These are phyloP conservation scores for Argyresthia albistria DNA, from an alignment of 2,888 invertebrate genomes.

Conservation along the genomic window DNA sequence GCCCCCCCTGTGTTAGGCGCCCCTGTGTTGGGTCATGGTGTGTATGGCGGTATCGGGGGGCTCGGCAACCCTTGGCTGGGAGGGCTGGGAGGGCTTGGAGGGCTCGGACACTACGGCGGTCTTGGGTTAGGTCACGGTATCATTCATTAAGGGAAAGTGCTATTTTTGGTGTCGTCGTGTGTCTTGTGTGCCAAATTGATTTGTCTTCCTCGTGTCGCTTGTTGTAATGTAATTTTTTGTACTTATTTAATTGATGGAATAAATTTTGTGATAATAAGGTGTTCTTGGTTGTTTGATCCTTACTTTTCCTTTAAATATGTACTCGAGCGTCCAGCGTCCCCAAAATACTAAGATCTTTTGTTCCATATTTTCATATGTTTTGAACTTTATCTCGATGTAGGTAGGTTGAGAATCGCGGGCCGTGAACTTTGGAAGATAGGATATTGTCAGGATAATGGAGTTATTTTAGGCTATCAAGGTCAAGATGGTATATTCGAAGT, in stretches of 20 bases:
- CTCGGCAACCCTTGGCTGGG: conserved; percentile 2
- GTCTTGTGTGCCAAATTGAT: not conserved
- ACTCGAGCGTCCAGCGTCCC: too few species aligned
- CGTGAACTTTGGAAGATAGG: too few species aligned
- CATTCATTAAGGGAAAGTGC: not conserved
- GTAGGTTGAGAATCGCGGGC: too few species aligned
- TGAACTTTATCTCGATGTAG: too few species aligned
- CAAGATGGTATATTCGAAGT: too few species aligned
- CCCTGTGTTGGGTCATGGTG: conserved; percentile 1
- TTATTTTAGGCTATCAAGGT: not conserved
- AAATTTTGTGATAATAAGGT: not conserved
- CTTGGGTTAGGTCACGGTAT: not conserved
- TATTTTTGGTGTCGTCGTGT: not conserved
- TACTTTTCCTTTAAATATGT: too few species aligned
- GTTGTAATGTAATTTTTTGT: not conserved
- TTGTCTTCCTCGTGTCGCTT: not conserved
- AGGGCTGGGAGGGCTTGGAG: not conserved
- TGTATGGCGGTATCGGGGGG: conserved; percentile 4
- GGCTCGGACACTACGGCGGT: not conserved
- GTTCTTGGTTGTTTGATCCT: not conserved
- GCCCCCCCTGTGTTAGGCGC: conserved; percentile 1
- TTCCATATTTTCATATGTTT: too few species aligned
- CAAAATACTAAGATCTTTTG: too few species aligned
- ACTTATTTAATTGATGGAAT: not conserved
- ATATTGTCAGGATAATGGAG: not conserved